A percentile compares a stretch with the other conserved stretches of the same genome.
Conservation (phyloP, 2,888 invertebrate species). For the Morpho helenor region DNA sequence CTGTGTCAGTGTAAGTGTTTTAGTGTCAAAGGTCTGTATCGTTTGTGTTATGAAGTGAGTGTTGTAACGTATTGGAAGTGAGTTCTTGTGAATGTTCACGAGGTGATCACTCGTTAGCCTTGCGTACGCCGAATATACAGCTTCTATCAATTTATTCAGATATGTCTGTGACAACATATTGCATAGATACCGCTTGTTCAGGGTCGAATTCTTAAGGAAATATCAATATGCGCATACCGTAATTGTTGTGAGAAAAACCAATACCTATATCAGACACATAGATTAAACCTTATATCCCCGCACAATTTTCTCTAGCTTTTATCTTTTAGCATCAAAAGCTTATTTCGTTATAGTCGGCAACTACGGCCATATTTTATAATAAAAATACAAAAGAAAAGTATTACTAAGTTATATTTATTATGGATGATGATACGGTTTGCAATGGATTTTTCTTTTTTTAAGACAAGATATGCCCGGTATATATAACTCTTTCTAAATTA, state of each 20-base stretch:
- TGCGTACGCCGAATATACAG: slow-evolving; percentile 53
- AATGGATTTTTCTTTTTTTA: no score
- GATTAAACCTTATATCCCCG: no score
- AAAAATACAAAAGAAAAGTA: no score
- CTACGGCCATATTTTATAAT: no score
- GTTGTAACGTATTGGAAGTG: slow-evolving; percentile 54
- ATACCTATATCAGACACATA: no score
- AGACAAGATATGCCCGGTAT: no score
- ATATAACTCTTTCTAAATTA: no score
- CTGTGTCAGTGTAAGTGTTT: slow-evolving; percentile 41
- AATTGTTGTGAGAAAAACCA: slow-evolving; percentile 6
- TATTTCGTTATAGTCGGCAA: no score
- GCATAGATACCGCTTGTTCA: slow-evolving; percentile 51
- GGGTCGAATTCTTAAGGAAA: slow-evolving; percentile 42
- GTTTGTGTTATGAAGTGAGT: slow-evolving; percentile 60
- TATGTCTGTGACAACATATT: slow-evolving; percentile 50
- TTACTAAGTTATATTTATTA: no score
- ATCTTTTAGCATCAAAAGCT: no score
- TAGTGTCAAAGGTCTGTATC: slow-evolving; percentile 59
- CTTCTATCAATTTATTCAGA: slow-evolving; percentile 55
- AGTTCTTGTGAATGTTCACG: slow-evolving; percentile 37
- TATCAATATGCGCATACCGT: slow-evolving; percentile 13
- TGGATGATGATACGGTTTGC: no score
- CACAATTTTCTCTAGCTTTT: no score
- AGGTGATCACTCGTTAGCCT: slow-evolving; percentile 64